Conservation (phyloP, 2,113 vertebrate species). For the Axis porcinus region DNA sequence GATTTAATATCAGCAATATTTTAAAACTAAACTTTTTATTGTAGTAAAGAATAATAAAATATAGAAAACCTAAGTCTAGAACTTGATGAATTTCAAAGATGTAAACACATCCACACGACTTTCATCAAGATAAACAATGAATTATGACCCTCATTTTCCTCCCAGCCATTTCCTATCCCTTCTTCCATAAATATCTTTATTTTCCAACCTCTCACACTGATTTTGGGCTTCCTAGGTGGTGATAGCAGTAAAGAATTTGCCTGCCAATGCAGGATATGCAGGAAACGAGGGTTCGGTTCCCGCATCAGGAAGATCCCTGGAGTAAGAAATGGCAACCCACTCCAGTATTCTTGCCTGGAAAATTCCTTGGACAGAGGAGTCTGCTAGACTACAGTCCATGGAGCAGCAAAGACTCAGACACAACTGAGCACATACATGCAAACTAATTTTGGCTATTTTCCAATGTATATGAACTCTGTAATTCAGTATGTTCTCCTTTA, state of each 20-base stretch:
- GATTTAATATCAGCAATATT: not conserved
- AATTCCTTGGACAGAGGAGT: not conserved
- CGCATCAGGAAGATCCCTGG: not conserved
- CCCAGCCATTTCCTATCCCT: not conserved
- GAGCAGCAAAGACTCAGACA: not conserved
- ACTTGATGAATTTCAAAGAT: not conserved
- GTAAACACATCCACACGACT: not conserved
- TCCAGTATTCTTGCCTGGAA: not conserved
- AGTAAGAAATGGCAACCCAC: not conserved
- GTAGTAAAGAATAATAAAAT: not conserved
- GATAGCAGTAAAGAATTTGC: not conserved
- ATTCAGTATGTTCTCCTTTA: not conserved
- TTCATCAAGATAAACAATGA: not conserved
- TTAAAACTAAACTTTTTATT: not conserved
- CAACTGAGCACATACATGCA: not conserved
- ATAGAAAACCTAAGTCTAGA: not conserved
- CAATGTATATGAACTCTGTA: not conserved
- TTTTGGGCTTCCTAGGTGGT: not conserved
- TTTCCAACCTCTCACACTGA: not conserved
- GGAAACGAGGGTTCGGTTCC: not conserved
- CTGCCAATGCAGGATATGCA: not conserved
- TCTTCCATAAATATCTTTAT: not conserved
- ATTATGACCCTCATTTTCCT: not conserved
- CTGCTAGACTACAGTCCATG: not conserved
- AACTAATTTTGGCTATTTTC: not conserved